phyloP scores from a whole-genome alignment of 2,113 vertebrate species.

The Tor tambroides region DNA sequence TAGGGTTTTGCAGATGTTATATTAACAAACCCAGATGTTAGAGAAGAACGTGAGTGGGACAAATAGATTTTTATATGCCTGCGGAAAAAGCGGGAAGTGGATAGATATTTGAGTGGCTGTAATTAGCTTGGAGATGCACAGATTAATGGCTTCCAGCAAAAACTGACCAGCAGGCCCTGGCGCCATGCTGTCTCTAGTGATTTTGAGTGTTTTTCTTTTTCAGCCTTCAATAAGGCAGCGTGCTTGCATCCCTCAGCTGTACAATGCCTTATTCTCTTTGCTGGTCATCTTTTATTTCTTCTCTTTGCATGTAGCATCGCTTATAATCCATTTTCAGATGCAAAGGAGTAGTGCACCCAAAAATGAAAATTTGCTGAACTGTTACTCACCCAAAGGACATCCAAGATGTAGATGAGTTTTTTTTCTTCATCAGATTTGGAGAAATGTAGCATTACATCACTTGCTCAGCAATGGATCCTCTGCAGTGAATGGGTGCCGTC shows the following conservation, averaged over 20 bases:
- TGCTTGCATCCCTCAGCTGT: too few species aligned
- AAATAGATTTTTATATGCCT: conserved; percentile 34
- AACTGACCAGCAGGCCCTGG: conserved; percentile 29
- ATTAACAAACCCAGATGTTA: conserved; percentile 18
- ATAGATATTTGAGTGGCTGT: conserved; percentile 34
- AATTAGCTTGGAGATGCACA: conserved; percentile 45
- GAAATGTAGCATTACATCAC: too few species aligned
- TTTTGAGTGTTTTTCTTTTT: conserved; percentile 29
- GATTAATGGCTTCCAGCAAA: conserved; percentile 53
- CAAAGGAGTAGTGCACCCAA: too few species aligned
- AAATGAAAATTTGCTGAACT: too few species aligned
- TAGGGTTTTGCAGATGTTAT: conserved; percentile 25
- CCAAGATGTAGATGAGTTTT: not conserved
- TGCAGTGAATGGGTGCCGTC: not conserved
- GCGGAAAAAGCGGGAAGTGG: conserved; percentile 18
- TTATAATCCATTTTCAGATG: too few species aligned
- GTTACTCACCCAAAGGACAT: not conserved
- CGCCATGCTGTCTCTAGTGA: conserved; percentile 43
- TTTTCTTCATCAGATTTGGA: not conserved
- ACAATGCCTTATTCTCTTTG: not conserved
- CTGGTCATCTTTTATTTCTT: not conserved
- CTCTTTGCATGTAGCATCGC: not conserved
- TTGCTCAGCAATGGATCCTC: too few species aligned
- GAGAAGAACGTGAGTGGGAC: conserved; percentile 20
- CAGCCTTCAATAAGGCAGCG: not conserved